phyloP scores from a whole-genome alignment of 1,140 invertebrate genomes.

The Pseudomyrmex gracilis region DNA sequence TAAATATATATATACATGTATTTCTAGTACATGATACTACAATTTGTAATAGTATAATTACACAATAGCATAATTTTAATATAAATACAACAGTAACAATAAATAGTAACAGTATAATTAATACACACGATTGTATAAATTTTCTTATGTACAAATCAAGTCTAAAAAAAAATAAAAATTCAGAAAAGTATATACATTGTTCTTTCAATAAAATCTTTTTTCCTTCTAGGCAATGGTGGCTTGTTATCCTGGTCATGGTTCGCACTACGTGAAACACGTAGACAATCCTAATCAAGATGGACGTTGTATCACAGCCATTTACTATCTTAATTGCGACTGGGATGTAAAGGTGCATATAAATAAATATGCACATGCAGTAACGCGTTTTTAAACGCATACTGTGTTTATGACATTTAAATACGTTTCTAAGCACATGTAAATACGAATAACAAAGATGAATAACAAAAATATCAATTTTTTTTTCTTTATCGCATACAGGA shows the following conservation, averaged over 20 bases:
- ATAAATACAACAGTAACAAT: too few relatives aligned
- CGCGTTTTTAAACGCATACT: neutral
- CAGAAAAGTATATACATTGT: neutral
- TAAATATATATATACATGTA: neutral
- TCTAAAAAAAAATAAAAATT: neutral
- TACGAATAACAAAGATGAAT: neutral
- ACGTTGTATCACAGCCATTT: constrained; percentile 97
- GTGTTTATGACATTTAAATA: too few relatives aligned
- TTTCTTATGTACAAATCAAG: too few relatives aligned
- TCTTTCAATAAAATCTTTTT: constrained; percentile 18
- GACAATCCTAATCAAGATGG: constrained; percentile 99
- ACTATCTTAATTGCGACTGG: constrained; percentile 98
- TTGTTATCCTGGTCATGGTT: constrained; percentile 96
- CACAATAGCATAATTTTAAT: too few relatives aligned
- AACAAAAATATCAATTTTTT: neutral
- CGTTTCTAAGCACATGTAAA: neutral
- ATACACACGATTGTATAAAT: too few relatives aligned
- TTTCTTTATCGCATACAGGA: constrained; percentile 80
- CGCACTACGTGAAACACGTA: constrained; percentile 98
- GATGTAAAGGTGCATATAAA: constrained; percentile 87
- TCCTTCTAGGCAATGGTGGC: constrained; percentile 96
- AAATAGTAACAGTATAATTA: too few relatives aligned
- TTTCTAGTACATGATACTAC: neutral
- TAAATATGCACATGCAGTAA: neutral
- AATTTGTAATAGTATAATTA: too few relatives aligned